Conservation (phyloP, 64 coral and sea anemone species). For the Pocillopora damicornis region DNA sequence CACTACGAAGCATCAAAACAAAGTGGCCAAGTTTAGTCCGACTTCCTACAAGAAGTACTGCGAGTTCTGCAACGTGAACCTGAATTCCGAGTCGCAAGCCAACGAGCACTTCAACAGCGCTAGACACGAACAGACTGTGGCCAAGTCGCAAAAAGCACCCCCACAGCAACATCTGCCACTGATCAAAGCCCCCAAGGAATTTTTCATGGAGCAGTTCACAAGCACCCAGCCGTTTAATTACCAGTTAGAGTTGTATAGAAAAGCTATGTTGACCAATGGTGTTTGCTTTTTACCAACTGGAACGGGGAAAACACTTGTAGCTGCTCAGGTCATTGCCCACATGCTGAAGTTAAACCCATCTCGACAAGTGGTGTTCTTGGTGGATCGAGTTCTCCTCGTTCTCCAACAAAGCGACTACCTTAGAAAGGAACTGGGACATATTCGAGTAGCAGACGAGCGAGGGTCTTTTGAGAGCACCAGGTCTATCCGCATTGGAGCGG, state of each 20-base stretch:
- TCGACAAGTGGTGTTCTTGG: constrained; percentile 83
- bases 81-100: constrained; percentile 88
- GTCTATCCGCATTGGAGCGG: constrained; percentile 80
- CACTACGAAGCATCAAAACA: constrained; percentile 67
- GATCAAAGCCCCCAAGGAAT: neutral
- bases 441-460: constrained; percentile 45
- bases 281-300: constrained; percentile 95
- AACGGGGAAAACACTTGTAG: constrained; percentile 81
- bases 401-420: constrained; percentile 85
- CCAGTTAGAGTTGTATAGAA: constrained; percentile 78
- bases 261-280: constrained; percentile 70
- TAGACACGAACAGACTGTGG: constrained; percentile 86
- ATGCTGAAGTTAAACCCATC: constrained; percentile 77
- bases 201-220: constrained; percentile 14
- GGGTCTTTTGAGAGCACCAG: constrained; percentile 36
- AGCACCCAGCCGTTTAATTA: constrained; percentile 61
- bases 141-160: constrained; percentile 89
- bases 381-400: constrained; percentile 77
- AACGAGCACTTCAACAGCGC: constrained; percentile 80
- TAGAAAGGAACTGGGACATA: constrained; percentile 63
- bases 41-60: constrained; percentile 37
- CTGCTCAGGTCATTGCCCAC: constrained; percentile 72
- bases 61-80: constrained; percentile 69
- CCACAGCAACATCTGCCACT: constrained; percentile 51
- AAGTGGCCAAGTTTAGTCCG: constrained; percentile 41